These are phyloP conservation scores for Zosterops pallidus DNA, from an alignment of 2,113 vertebrate genomes.

Conservation along the genomic window DNA sequence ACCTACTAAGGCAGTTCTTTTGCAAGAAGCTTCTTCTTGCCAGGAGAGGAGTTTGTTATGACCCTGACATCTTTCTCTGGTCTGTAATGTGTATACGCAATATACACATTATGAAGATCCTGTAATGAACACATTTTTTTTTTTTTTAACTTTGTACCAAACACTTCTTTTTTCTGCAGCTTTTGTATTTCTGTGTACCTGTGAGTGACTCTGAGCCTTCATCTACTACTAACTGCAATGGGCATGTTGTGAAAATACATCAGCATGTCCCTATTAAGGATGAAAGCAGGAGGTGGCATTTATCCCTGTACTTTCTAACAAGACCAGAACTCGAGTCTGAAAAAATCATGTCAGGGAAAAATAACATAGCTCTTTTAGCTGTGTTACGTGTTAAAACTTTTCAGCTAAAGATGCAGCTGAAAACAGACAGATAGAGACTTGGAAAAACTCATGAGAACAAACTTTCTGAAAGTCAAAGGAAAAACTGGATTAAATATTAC, in stretches of 20 bases:
- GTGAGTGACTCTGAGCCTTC: neutral
- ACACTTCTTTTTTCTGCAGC: neutral
- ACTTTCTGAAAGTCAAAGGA: neutral
- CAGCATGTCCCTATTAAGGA: neutral
- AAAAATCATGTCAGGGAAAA: neutral
- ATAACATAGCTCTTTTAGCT: neutral
- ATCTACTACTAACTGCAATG: neutral
- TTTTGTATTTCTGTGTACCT: neutral
- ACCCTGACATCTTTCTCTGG: neutral
- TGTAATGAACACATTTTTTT: neutral
- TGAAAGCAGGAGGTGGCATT: neutral
- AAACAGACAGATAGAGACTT: neutral
- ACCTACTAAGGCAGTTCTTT: neutral
- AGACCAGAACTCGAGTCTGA: neutral
- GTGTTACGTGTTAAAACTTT: neutral
- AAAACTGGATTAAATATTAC: neutral
- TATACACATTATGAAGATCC: neutral
- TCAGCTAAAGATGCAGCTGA: neutral
- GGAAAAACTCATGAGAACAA: neutral
- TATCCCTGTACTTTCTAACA: neutral
- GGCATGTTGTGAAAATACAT: neutral
- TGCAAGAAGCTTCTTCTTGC: neutral
- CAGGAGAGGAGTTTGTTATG: neutral
- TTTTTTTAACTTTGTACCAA: neutral
- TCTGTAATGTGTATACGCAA: neutral